Base-by-base conservation (phyloP, 2,113 vertebrate species). In the Tilapia sparmanii region DNA sequence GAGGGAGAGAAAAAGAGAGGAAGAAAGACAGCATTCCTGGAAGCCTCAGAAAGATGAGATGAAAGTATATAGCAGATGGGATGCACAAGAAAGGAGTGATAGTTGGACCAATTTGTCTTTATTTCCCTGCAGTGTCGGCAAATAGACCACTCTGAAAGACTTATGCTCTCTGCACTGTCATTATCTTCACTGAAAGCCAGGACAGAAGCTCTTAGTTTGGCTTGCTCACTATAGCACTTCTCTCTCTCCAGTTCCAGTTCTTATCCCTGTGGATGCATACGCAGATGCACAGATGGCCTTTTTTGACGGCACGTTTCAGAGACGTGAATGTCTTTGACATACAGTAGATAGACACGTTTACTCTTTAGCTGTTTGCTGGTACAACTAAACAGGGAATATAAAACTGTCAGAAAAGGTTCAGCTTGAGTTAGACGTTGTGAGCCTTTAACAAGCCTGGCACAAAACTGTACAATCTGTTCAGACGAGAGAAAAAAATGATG, bases 81-180 rank as follows among this genome's bases (percentile, higher is more conserved):
- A 87, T 59, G 82, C 40, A 61, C 57, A 24, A 33, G 61, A 71
- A 84, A 80, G 55, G 26, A 84, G 53, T 81, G 88, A 89, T 59
- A 80, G 88, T 88, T 80, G 84, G 76, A 87, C 86, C 93, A 92
- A 90, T 93, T 93, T 92, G 86, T 91, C 91, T 86, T 90, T 88
- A 91, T 94, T 90, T 93, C 80, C 89, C 82, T 81, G 81, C 83
- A 89, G 90, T 91, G 86, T 89, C 82, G 10, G 82, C 35, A 86
- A 83, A 87, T 89, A 68, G 87, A 89, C 45, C 81, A 61, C 53
- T 4, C 26, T 83, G 81, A 90, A 86, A 89, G 84, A 89, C 85
- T 78, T 55, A 66, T 80, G 84, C 85, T 86, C 89, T 90, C 79
- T 29, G 31, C 12, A 42, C 82, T 79, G 89, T 84, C 90, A 93